Percentiles rank a stretch among this genome's conserved stretches.
These are phyloP conservation scores for Harpagoxenus sublaevis DNA, from an alignment of 2,888 invertebrate species.

Conservation along the genomic window DNA sequence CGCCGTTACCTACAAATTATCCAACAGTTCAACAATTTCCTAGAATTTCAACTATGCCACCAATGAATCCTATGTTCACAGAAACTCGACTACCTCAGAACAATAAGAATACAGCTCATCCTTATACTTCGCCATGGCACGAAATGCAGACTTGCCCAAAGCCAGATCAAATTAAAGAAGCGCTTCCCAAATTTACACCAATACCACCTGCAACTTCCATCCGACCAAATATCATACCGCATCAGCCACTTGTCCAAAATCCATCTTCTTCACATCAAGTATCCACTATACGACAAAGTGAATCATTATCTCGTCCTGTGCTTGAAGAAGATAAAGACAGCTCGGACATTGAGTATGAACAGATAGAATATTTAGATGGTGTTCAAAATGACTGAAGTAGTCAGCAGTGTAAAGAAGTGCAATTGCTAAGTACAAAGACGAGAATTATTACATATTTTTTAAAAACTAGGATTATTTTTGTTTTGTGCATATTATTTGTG, in stretches of 20 bases:
- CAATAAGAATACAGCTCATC: background rate
- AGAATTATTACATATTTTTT: background rate
- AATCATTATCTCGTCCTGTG: background rate
- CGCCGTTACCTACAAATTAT: background rate
- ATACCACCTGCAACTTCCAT: background rate
- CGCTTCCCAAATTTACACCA: background rate
- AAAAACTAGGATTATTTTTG: background rate
- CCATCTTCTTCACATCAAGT: background rate
- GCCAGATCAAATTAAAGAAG: background rate
- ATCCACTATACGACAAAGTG: background rate
- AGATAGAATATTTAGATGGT: background rate
- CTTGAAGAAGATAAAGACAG: background rate
- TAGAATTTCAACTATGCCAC: background rate
- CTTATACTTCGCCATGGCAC: background rate
- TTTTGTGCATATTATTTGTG: too few species aligned
- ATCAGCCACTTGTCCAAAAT: background rate
- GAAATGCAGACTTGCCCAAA: background rate
- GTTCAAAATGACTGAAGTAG: background rate
- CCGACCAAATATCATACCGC: background rate
- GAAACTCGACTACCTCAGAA: background rate
- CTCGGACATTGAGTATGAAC: background rate
- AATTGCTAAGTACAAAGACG: background rate
- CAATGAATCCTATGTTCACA: background rate
- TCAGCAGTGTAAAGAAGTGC: background rate
- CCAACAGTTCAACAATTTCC: background rate